Evolutionary conservation across 2,113 vertebrate genomes (phyloP).

Genomic region (Puma concolor): DNA sequence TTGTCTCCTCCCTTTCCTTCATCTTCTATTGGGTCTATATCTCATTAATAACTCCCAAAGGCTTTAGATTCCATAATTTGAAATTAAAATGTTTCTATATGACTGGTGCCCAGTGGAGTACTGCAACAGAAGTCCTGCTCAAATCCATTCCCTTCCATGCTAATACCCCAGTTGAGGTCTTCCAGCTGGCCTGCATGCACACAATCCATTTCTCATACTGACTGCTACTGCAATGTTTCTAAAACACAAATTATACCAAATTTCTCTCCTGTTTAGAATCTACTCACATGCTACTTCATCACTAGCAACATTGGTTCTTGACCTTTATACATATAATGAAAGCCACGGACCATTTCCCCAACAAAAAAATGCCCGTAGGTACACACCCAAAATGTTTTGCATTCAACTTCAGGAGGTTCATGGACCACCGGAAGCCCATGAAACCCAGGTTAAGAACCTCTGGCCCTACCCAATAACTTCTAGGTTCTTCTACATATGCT

Average conservation of each 20-base stretch:
- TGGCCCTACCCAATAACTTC: conserved; percentile 44
- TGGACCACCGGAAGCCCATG: not conserved
- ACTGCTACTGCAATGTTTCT: conserved; percentile 25
- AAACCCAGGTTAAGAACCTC: conserved; percentile 10
- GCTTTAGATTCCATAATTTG: conserved; percentile 41
- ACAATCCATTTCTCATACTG: conserved; percentile 41
- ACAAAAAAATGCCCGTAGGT: conserved; percentile 41
- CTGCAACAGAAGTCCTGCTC: not conserved
- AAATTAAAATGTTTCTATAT: conserved; percentile 53
- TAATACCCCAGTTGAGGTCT: not conserved
- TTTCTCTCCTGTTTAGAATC: conserved; percentile 53
- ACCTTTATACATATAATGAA: conserved; percentile 51
- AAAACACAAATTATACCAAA: conserved; percentile 62
- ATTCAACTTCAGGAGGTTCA: conserved; percentile 31
- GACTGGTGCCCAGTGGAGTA: not conserved
- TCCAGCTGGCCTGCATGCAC: not conserved
- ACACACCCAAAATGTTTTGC: conserved; percentile 3
- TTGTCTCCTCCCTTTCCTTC: not conserved
- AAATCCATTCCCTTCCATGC: conserved; percentile 1
- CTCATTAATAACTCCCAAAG: conserved; percentile 49
- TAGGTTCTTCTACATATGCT: conserved; percentile 37
- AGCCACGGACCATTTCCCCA: not conserved
- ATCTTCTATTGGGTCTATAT: not conserved
- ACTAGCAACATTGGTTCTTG: conserved; percentile 30
- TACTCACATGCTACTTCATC: conserved; percentile 39